These are phyloP conservation scores for Euthynnus affinis DNA, from an alignment of 2,797 vertebrate species.

Conservation along the genomic window DNA sequence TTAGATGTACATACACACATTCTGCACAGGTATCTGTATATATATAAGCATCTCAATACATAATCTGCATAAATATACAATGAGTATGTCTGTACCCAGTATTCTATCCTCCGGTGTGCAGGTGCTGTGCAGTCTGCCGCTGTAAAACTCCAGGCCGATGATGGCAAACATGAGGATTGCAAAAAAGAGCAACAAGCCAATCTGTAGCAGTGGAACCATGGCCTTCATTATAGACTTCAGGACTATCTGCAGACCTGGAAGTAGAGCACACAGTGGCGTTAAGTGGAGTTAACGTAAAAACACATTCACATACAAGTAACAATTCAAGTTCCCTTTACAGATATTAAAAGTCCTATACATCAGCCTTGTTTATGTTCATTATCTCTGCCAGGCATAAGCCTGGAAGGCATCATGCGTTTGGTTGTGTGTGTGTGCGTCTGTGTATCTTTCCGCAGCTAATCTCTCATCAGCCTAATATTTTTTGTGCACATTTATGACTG, in stretches of 20 bases:
- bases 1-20: neutral
- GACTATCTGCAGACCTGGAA: constrained; percentile 95
- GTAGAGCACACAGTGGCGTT: constrained; percentile 36
- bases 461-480: no score
- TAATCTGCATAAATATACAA: neutral
- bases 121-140: constrained; percentile 93
- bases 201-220: constrained; percentile 98
- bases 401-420: no score
- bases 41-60: neutral
- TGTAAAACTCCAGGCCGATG: constrained; percentile 98
- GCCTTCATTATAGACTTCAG: constrained; percentile 99
- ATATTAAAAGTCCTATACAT: neutral
- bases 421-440: no score
- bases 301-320: neutral
- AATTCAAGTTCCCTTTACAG: neutral
- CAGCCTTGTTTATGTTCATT: no score
- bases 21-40: neutral
- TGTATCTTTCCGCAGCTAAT: no score
- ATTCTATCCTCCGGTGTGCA: constrained; percentile 84
- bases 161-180: constrained; percentile 99
- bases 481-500: no score
- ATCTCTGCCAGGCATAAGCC: no score
- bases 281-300: neutral
- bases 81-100: constrained; percentile 66
- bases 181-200: constrained; percentile 96